Base-by-base conservation (phyloP, 2,888 invertebrate genomes). In the Sesia apiformis region DNA sequence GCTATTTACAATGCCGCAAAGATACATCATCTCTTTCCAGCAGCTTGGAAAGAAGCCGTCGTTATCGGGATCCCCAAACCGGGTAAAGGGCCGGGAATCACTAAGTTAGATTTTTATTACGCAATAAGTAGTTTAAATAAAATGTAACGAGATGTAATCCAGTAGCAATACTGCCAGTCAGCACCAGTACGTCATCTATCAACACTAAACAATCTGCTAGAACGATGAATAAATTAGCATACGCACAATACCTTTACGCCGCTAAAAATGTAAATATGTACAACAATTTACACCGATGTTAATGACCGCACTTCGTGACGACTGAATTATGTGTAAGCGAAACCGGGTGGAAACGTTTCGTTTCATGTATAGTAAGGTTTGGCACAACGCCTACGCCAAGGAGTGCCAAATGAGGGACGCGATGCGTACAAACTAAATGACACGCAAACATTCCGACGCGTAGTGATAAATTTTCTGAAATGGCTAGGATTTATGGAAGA, bases 381-480 rank as follows among this genome's bases (percentile, higher is more conserved):
- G 74, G 76, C 74, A 68, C 59, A 55, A 60, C 60, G 71, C 72
- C 73, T 68, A 66, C 61, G 56, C 56, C 53, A 58, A 65, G 69
- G 70, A 70, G 70, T 76, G 79, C 72, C 79, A 74, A 74, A 71
- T 67, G 65, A 70, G 63, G 66, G 57, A 55, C 53, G 56, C 55
- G 49, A 41, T 41, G 46, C 55, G 40, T 56, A 55, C 39, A 51
- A 54, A 55, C 53, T 58, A 58, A 56, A 58, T 59, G 57, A 58
- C 66, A 69, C 67, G 71, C 66, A 61, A 65, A 49, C 49, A 38
- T 50, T 50, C 7, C 50, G 23, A 3, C 23, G 38, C 38, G 50
- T 23, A 38, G 50, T 43, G 8, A 43, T 43, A 50, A 50, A 50
- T 38, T 23, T 23, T 50, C n/a, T 23, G 38, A 23, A 50, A 50